Base-by-base conservation (phyloP, 2,888 invertebrate species). In the Rhagium mordax region DNA sequence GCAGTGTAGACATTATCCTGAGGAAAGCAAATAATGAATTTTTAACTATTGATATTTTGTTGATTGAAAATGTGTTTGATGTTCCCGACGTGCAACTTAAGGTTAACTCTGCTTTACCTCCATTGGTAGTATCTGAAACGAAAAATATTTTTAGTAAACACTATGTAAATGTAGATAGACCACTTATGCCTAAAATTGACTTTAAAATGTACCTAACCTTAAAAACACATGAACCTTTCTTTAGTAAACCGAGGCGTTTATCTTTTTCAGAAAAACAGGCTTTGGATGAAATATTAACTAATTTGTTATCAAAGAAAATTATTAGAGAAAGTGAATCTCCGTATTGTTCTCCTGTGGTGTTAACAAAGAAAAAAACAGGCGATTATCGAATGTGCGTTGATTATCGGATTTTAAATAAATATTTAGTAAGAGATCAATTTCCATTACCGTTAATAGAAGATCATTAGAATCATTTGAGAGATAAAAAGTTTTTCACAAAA, bases 291-390 rank as follows among this genome's bases (percentile, higher is more conserved):
- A 68, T 77, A 53, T 13, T 75, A 18, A 60, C 65, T 69, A 70
- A 70, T 8, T 61, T 72, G 41, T 57, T 74, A 33, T 24, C 48
- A n/a, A 51, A 62, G 41, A 57, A 51, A n/a, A 64, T 66, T 48
- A 74, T 74, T 29, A 48, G 55, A 47, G 48, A 57, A 21, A 74
- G 74, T 47, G n/a, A n/a, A 59, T 72, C 72, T 29, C 48, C 69
- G 15, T 72, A 69, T n/a, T n/a, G 53, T 47, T 51, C 51, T 18
- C 66, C 70, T n/a, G 57, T 74, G 21, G 60, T 74, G 13, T 51
- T 71, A 4, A 49, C n/a, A n/a, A n/a, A 29, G n/a, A 71, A 68
- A 62, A 71, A 74, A 51, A 13, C 20, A n/a, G 83, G 69, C n/a
- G n/a, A n/a, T n/a, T n/a, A n/a, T n/a, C n/a, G n/a, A n/a, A n/a